Base-by-base conservation (phyloP, 2,797 vertebrate genomes). In the Miichthys miiuy region DNA sequence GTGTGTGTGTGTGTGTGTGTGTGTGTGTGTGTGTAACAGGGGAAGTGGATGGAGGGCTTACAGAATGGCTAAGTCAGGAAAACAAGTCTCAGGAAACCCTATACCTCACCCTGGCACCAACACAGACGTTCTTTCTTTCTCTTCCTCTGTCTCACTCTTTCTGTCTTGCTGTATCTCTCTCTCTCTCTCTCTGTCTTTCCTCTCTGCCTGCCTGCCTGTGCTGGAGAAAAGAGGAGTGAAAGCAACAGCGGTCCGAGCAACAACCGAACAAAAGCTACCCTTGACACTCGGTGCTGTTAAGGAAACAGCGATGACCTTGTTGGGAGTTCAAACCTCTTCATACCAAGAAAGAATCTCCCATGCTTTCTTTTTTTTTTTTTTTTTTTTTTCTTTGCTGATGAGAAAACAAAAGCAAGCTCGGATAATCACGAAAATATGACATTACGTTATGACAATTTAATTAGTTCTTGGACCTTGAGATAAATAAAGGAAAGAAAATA, bases 61-160 rank as follows among this genome's bases (percentile, higher is more conserved):
- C 85, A 87, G 91, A 91, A 90, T 48, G 81, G 84, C 85, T 91
- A 86, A 93, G 89, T 90, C 92, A 91, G 91, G 85, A 90, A 93
- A 93, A 94, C 93, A 94, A 89, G 87, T 79, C 88, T 86, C 77
- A 93, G 88, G 89, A 94, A 93, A 93, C 89, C 82, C 85, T 91
- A 89, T 88, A 91, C 91, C 81, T 90, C 91, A 44, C 80, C 88
- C 81, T 92, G 88, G 87, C 91, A 92, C 71, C 41, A 14, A 82
- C 84, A 90, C 88, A 93, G 84, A 82, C 84, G 80, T 86, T 88
- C 87, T 89, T 90, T 92, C 90, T 92, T 83, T 91, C 82, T 84
- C 79, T 71, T 63, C 52, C 78, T 75, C 77, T 84, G 16, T 83
- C 64, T 75, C 72, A 34, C 87, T 77, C 61, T 63, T 17, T 83